Conservation (phyloP, 2,797 vertebrate genomes). For the Siniperca obscura region DNA sequence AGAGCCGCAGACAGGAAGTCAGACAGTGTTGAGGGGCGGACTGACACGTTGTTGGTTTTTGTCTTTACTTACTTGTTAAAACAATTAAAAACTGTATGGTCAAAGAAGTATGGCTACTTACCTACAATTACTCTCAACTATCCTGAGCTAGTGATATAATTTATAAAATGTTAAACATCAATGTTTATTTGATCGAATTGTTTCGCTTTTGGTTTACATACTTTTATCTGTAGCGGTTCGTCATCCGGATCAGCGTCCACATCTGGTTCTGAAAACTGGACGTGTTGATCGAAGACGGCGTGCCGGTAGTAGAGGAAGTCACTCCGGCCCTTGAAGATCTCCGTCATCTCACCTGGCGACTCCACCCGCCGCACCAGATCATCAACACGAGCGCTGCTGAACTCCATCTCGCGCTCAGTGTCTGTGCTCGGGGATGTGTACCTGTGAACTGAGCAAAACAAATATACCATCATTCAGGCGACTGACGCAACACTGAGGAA, state of each 20-base stretch:
- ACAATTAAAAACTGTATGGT: neutral
- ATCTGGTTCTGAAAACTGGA: neutral
- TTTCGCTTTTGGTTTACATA: neutral
- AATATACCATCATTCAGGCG: neutral
- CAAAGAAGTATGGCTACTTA: neutral
- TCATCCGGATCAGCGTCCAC: neutral
- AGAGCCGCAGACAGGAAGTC: too few species aligned
- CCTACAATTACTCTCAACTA: neutral
- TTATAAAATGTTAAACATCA: neutral
- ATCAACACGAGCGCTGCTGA: constrained; percentile 83
- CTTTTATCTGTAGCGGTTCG: constrained; percentile 57
- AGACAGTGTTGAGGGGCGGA: too few species aligned
- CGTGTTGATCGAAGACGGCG: constrained; percentile 64
- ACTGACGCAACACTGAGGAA: neutral
- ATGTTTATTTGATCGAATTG: neutral
- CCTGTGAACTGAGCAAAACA: constrained; percentile 81
- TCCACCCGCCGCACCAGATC: constrained; percentile 83
- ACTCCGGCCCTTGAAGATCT: constrained; percentile 83
- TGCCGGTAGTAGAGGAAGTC: constrained; percentile 88
- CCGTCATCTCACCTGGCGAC: constrained; percentile 77
- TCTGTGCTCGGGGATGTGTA: constrained; percentile 76
- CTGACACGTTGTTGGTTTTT: too few species aligned
- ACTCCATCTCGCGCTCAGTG: constrained; percentile 84
- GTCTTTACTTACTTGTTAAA: too few species aligned
- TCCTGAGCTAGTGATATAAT: neutral